Evolutionary conservation across 2,113 vertebrate species (phyloP).

Genomic region (western clawed frog (Xenopus tropicalis)): DNA sequence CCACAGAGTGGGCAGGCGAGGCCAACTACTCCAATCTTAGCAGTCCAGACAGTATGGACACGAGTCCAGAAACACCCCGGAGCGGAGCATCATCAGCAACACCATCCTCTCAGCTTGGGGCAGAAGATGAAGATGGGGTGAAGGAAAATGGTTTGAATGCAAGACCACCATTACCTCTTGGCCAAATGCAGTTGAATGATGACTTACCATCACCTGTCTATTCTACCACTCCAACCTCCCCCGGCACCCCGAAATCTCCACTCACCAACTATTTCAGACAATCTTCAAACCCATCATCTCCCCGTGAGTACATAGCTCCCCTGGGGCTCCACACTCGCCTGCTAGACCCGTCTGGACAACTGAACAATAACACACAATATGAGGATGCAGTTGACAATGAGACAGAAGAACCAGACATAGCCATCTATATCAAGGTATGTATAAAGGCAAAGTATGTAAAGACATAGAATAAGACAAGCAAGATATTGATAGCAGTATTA

Average conservation of each 20-base stretch:
- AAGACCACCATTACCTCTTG: background rate
- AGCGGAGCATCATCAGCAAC: conserved; percentile 13
- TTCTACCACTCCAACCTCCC: conserved; percentile 24
- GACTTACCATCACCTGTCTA: background rate
- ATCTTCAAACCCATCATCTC: conserved; percentile 15
- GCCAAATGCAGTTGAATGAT: background rate
- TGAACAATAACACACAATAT: conserved; percentile 6
- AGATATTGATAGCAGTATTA: background rate
- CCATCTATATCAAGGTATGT: conserved; percentile 31
- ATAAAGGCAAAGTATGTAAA: no score
- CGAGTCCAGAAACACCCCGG: background rate
- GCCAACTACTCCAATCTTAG: background rate
- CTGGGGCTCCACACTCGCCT: conserved; percentile 7
- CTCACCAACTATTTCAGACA: background rate
- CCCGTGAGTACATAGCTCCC: conserved; percentile 14
- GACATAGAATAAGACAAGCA: no score
- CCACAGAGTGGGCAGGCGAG: conserved; percentile 1
- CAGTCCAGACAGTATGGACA: conserved; percentile 19
- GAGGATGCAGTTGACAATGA: conserved; percentile 1
- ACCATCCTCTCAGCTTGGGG: conserved; percentile 6
- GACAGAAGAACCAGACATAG: background rate
- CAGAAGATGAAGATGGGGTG: background rate
- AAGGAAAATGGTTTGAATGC: background rate
- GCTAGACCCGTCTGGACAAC: conserved; percentile 14
- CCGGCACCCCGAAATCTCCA: background rate